These are phyloP conservation scores for Telmatochromis brachygnathus DNA, from an alignment of 2,113 vertebrate genomes.

Conservation along the genomic window DNA sequence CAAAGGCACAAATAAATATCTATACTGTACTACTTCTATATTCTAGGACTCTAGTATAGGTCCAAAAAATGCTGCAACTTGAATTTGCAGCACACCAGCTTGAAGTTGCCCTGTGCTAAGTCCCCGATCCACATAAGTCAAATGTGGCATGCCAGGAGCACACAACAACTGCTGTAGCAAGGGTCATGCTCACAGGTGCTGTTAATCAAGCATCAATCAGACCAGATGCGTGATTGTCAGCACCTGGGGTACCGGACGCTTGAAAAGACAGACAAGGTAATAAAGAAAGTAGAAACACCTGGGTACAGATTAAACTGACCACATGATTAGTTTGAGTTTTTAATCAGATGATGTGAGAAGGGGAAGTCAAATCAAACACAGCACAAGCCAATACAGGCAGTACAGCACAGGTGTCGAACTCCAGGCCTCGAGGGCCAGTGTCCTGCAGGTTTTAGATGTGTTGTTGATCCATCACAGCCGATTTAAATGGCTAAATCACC, in stretches of 20 bases:
- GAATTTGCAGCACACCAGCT: neutral
- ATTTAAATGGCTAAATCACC: neutral
- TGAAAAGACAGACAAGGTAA: neutral
- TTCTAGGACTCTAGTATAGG: neutral
- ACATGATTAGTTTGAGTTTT: neutral
- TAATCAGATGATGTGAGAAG: neutral
- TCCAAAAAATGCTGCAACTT: neutral
- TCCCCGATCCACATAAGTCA: neutral
- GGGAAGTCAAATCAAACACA: neutral
- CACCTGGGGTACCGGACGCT: neutral
- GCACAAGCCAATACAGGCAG: neutral
- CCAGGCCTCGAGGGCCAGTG: fast-evolving
- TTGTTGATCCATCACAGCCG: neutral
- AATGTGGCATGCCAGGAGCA: neutral
- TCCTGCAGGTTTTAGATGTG: neutral
- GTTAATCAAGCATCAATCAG: neutral
- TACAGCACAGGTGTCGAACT: neutral
- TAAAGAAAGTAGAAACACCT: neutral
- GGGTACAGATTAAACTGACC: neutral
- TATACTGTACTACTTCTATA: neutral
- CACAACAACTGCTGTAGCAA: neutral
- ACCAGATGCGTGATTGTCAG: neutral
- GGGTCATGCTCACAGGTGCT: neutral
- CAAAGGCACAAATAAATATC: neutral
- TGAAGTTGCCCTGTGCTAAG: neutral